These are phyloP conservation scores for Crossocerus cetratus DNA, from an alignment of 2,888 invertebrate species.

Conservation along the genomic window DNA sequence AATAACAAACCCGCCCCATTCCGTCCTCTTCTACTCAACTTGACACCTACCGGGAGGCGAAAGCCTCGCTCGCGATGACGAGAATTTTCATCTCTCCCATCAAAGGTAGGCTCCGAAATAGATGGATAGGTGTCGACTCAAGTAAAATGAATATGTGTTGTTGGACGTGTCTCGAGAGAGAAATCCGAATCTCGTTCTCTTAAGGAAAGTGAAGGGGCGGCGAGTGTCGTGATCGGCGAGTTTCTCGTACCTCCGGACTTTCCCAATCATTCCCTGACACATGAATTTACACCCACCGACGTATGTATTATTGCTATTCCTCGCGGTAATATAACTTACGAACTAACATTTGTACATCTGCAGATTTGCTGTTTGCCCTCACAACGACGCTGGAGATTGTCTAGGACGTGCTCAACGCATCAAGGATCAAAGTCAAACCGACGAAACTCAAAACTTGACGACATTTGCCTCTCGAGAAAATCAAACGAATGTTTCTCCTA, in stretches of 20 bases:
- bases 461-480: not conserved
- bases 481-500: too few species aligned
- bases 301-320: conserved; percentile 68
- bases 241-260: conserved; percentile 55
- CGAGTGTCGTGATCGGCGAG: conserved; percentile 20
- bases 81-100: too few species aligned
- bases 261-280: conserved; percentile 43
- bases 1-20: too few species aligned
- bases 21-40: too few species aligned
- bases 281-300: conserved; percentile 66
- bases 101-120: too few species aligned
- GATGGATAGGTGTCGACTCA: too few species aligned
- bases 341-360: conserved; percentile 69
- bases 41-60: too few species aligned
- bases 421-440: conserved; percentile 9
- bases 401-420: conserved; percentile 44
- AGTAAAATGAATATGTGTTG: too few species aligned
- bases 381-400: conserved; percentile 58
- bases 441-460: not conserved
- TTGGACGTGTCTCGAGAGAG: too few species aligned
- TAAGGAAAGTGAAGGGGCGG: not conserved
- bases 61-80: too few species aligned
- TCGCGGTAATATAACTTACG: conserved; percentile 66
- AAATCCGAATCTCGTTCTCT: too few species aligned
- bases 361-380: conserved; percentile 50